A percentile compares a stretch with the other conserved stretches of the same genome.
phyloP scores from a whole-genome alignment of 2,888 invertebrate genomes.

The Endotricha flammealis region DNA sequence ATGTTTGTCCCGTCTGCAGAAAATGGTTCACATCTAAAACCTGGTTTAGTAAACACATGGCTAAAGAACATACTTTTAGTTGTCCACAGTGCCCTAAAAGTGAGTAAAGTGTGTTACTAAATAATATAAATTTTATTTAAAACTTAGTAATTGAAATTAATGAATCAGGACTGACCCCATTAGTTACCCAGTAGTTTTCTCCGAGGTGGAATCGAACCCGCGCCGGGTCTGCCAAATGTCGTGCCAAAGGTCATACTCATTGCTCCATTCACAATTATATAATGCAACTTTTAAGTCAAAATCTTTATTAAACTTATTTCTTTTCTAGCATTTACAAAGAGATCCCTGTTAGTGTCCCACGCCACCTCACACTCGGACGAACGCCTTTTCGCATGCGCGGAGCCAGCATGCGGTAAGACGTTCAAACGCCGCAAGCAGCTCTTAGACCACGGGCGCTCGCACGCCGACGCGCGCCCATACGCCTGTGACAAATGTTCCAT shows the following conservation, averaged over 20 bases:
- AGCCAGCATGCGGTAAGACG: conserved; percentile 45
- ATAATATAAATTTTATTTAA: no score
- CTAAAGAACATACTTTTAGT: conserved; percentile 47
- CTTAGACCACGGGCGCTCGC: conserved; percentile 43
- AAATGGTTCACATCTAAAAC: conserved; percentile 51
- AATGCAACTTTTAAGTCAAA: not conserved
- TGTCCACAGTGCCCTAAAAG: conserved; percentile 55
- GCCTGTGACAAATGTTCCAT: conserved; percentile 57
- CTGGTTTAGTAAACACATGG: conserved; percentile 59
- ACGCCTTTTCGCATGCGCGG: conserved; percentile 44
- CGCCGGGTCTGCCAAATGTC: no score
- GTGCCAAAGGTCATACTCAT: no score
- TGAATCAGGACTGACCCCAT: no score
- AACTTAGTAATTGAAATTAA: no score
- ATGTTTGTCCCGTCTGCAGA: conserved; percentile 46
- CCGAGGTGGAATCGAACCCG: no score
- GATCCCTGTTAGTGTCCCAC: conserved; percentile 47
- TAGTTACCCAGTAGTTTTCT: no score
- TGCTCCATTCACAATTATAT: no score
- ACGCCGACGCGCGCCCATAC: conserved; percentile 47
- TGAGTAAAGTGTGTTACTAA: no score
- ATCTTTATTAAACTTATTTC: not conserved
- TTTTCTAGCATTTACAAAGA: conserved; percentile 49
- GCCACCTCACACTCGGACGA: conserved; percentile 47
- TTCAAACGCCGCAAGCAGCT: conserved; percentile 59